Base-by-base conservation (phyloP, 2,113 vertebrate genomes). In the Calyptommatus sinebrachiatus region DNA sequence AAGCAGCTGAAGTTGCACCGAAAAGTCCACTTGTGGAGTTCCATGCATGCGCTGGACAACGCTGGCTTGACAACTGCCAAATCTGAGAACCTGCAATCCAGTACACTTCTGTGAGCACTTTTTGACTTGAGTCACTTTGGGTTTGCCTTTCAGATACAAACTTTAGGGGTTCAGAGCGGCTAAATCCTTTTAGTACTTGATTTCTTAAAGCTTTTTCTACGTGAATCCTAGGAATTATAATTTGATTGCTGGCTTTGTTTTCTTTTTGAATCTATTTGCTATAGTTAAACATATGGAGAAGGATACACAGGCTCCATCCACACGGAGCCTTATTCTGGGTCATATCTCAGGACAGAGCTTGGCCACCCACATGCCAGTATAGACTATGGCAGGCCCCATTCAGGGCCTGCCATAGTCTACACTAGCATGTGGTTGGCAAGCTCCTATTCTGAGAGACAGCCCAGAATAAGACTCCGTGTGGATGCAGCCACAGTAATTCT, bases 1-100 rank as follows among this genome's bases (percentile, higher is more conserved):
- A 99, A 97, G 92, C 98, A 99, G 92, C 95, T 99, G 68, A 96
- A 98, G 92, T 90, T 99, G 91, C 98, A 99, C 90, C 97, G 97
- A 92, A 96, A 97, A 88, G 96, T 97, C 89, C 93, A 97, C 84
- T 95, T 97, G 86, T 98, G 97, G 97, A 97, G 96, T 71, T 97
- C 96, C 1, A 94, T 96, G 80, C 95, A 95, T 65, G 91, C 92
- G 35, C 84, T 97, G 88, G 96, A 95, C 87, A 86, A 71, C 0
- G 85, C 82, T 46, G 87, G 79, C 83, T 89, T 91, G 57, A 67
- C 93, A 22, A 0, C 86, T 78, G 76, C 89, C 86, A 93, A 92
- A 80, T 91, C 94, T 66, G 96, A 97, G 89, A 94, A 88, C 91
- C 90, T 94, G 7, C 90, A 93, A 26, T 83, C 85, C n/a, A 88